These are phyloP conservation scores for Bagarius yarrelli DNA, from an alignment of 2,113 vertebrate species.

Conservation along the genomic window DNA sequence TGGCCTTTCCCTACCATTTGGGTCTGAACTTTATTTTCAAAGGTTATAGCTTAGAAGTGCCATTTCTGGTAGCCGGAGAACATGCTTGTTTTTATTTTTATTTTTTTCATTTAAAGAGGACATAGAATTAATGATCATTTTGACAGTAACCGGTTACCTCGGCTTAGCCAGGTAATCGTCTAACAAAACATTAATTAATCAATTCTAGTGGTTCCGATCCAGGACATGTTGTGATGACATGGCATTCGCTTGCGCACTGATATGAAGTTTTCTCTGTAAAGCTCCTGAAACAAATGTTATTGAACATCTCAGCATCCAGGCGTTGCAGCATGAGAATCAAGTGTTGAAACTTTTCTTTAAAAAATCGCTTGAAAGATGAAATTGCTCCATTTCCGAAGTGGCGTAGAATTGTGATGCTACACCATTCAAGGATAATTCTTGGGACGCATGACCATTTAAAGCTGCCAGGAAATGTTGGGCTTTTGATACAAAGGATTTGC, in stretches of 20 bases:
- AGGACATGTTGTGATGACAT: neutral
- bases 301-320: constrained; percentile 22
- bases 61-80: neutral
- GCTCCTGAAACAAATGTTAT: constrained; percentile 2
- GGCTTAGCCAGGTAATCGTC: neutral
- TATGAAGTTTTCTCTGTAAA: constrained; percentile 4
- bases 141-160: neutral
- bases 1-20: constrained; percentile 26
- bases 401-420: constrained; percentile 51
- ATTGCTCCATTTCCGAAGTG: constrained; percentile 39
- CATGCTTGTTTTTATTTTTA: neutral
- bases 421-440: constrained; percentile 44
- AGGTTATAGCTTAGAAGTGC: constrained; percentile 27
- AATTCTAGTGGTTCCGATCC: neutral
- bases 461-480: constrained; percentile 51
- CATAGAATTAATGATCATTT: neutral
- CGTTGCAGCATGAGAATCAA: constrained; percentile 43
- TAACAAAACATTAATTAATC: neutral
- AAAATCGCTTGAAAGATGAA: constrained; percentile 65
- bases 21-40: constrained; percentile 25
- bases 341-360: constrained; percentile 54
- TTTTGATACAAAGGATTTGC: constrained; percentile 74
- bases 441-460: constrained; percentile 63
- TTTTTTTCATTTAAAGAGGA: neutral
- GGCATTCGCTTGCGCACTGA: neutral